Evolutionary conservation across 2,888 invertebrate genomes (phyloP).

Genomic region (Caenorhabditis parvicauda): DNA sequence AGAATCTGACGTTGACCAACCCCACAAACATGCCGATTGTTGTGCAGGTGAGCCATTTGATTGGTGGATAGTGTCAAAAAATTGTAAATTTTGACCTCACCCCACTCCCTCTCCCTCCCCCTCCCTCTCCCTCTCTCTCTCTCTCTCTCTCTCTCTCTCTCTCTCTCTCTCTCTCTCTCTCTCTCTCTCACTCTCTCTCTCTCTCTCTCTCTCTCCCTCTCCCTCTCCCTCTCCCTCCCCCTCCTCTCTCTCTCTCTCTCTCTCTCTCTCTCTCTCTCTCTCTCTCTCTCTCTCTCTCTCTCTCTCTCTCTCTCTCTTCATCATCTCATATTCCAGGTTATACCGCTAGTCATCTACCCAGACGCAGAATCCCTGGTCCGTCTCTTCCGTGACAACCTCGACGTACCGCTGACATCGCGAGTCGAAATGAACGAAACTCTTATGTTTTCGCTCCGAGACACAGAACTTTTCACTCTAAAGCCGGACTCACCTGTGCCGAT

Average conservation of each 20-base stretch:
- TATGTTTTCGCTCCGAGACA: conserved; percentile 65
- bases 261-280: conserved; percentile 65
- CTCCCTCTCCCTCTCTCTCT: too few relatives aligned
- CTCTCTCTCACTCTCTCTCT: too few relatives aligned
- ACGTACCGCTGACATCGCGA: conserved; percentile 29
- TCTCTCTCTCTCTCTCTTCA: conserved; percentile 2
- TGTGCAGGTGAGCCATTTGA: too few relatives aligned
- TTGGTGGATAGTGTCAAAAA: too few relatives aligned
- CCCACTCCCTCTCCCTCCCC: too few relatives aligned
- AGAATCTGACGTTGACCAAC: conserved; percentile 74
- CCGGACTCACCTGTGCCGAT: conserved; percentile 63
- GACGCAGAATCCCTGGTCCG: conserved; percentile 68
- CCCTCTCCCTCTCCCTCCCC: conserved; percentile 66
- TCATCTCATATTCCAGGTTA: too few relatives aligned
- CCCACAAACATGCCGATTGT: conserved; percentile 73
- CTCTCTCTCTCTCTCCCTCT: too few relatives aligned
- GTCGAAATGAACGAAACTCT: conserved; percentile 66
- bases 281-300: conserved; percentile 1
- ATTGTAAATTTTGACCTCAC: too few relatives aligned
- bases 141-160: too few relatives aligned
- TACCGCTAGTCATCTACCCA: conserved; percentile 73
- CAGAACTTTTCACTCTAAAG: conserved; percentile 59
- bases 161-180: too few relatives aligned
- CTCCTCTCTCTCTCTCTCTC: conserved; percentile 57
- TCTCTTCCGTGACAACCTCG: conserved; percentile 54